Percentiles rank a stretch among this genome's conserved stretches.
These are phyloP conservation scores for Sialis lutaria DNA, from an alignment of 2,888 invertebrate species.

Conservation along the genomic window DNA sequence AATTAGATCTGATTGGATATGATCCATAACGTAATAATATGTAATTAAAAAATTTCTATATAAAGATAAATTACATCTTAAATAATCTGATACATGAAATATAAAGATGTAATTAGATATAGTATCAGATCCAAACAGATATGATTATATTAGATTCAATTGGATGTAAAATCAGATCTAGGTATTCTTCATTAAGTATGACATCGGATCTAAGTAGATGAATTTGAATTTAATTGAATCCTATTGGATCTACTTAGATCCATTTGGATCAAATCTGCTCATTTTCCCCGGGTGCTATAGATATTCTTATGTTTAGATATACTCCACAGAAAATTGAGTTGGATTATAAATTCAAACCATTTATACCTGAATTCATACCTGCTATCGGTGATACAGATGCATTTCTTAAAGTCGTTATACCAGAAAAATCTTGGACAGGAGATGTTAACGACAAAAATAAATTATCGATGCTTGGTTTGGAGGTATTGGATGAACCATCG, in stretches of 20 bases:
- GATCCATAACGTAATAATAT: no score
- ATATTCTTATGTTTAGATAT: slow-evolving; percentile 39
- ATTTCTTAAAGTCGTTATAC: slow-evolving; percentile 82
- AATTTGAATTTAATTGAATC: not conserved
- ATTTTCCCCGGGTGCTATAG: no score
- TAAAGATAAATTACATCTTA: no score
- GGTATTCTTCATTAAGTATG: no score
- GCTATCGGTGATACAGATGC: slow-evolving; percentile 98
- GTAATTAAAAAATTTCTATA: no score
- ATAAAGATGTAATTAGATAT: no score
- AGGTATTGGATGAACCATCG: slow-evolving; percentile 87
- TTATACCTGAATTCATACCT: slow-evolving; percentile 92
- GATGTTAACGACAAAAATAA: slow-evolving; percentile 15
- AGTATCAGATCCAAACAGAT: no score
- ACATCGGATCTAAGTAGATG: no score
- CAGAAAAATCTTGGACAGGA: slow-evolving; percentile 35
- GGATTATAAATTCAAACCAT: slow-evolving; percentile 80
- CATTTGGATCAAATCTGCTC: not conserved
- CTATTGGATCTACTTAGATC: not conserved
- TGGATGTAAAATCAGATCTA: no score
- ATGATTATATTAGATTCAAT: no score
- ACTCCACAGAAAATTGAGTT: slow-evolving; percentile 83
- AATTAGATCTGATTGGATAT: no score
- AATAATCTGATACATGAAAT: no score
- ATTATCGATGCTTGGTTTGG: slow-evolving; percentile 37